Evolutionary conservation across 2,113 vertebrate genomes (phyloP), one percentile per base, ranked within the genome.

Genomic region (Numenius arquata): DNA sequence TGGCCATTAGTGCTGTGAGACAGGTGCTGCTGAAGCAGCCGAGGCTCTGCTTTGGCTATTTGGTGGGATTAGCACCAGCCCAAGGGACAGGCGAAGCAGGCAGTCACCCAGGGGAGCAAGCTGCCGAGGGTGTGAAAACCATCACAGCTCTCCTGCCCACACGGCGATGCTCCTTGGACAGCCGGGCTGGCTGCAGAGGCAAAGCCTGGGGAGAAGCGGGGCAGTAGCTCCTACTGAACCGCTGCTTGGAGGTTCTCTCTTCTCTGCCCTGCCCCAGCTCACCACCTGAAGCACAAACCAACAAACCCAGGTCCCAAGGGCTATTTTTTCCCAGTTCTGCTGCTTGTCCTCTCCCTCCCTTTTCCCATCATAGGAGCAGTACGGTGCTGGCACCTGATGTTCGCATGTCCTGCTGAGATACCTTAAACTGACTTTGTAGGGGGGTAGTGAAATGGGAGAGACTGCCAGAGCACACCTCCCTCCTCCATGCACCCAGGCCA

Each of bases 141-240:
- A 18, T 5, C 82, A n/a, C 58, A 59, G 47, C 5, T 81, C n/a
- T 88, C 21, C 58, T 72, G 61, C 50, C 61, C 56, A 45, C 47
- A 2, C 9, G n/a, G 26, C 0, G 0, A 22, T 38, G 41, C 29
- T 32, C 25, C 70, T 53, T 15, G 13, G 43, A 8, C 82, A 66
- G 56, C 81, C 38, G 17, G 52, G 72, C 65, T 32, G 65, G 63
- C 50, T 63, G 43, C 2, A 4, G 34, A 47, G 34, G 58, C 41
- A 58, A 77, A 38, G 70, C 62, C 45, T 0, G 0, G 41, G 50
- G 26, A 15, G 30, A 58, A 90, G 45, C 23, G 40, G 67, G n/a
- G 32, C 1, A 1, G 70, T 27, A 67, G 52, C 61, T 78, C 5
- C 65, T 34, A 48, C 59, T 32, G 26, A 63, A 43, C n/a, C 0